These are phyloP conservation scores for Alligator mississippiensis DNA, from an alignment of 2,113 vertebrate species.

Conservation along the genomic window DNA sequence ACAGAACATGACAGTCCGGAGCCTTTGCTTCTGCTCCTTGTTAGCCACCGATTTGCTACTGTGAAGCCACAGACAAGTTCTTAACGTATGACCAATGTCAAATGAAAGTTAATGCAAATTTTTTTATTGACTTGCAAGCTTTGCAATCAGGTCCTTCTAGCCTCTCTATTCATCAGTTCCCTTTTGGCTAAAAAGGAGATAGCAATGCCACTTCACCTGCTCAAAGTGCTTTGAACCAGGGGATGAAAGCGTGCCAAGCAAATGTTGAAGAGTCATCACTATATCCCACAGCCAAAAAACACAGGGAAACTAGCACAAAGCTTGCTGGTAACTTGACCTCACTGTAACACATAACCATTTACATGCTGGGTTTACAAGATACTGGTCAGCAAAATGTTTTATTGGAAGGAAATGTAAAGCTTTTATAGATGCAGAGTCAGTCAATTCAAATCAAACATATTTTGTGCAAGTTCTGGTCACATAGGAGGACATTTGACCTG, in stretches of 20 bases:
- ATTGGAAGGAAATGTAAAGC: background rate
- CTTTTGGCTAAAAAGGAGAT: background rate
- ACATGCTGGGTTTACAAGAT: background rate
- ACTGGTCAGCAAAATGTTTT: background rate
- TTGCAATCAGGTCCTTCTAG: background rate
- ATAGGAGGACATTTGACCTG: accelerated
- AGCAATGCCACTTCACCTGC: background rate
- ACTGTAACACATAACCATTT: accelerated
- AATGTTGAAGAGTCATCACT: background rate
- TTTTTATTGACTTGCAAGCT: background rate
- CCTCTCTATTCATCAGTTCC: background rate
- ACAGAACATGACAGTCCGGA: background rate
- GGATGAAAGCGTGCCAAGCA: background rate
- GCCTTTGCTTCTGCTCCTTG: slow-evolving; percentile 1
- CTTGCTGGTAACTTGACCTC: background rate
- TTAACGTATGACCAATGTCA: background rate
- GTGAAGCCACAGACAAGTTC: background rate
- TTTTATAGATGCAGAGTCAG: background rate
- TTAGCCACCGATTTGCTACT: background rate
- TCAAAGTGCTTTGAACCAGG: background rate
- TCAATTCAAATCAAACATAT: background rate
- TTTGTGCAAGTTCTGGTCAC: slow-evolving; percentile 25
- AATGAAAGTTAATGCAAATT: background rate
- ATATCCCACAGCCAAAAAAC: background rate
- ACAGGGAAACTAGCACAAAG: background rate